Evolutionary conservation across 2,113 vertebrate genomes (phyloP), one percentile per base, ranked within the genome.

Genomic region (Acanthisitta chloris): DNA sequence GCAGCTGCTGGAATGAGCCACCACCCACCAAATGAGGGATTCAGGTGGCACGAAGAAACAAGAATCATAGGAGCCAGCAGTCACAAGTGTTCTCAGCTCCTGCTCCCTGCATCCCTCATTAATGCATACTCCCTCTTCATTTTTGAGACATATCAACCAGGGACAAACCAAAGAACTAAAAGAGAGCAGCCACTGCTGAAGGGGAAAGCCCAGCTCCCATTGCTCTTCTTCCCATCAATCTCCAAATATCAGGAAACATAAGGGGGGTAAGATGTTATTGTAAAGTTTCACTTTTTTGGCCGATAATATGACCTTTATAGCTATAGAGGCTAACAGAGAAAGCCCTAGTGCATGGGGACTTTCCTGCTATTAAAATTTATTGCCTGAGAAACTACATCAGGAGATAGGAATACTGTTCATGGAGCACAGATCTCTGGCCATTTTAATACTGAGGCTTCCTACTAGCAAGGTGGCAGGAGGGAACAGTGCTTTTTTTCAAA

Each of bases 181-280:
- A 21, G 66, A 76, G 10, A 46, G 40, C 17, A 76, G 34, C 24
- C 49, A 33, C 2, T 7, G 28, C 45, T 72, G n/a, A 82, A 81
- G 23, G 74, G 28, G 12, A 70, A 88, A 69, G 14, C 8, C 9
- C 71, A 57, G 18, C 4, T 82, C 48, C 13, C 25, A 36, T 8
- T 81, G n/a, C 8, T 84, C 8, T 15, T 66, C n/a, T 78, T 69
- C 10, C 15, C 31, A 51, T 31, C 24, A 52, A 20, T 43, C 91
- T 83, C 23, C 49, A 73, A 36, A 7, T 64, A 15, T 12, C 46
- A 14, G 7, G 51, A 84, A 73, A 59, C 5, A 26, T 16, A 71
- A n/a, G 2, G 14, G 4, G 12, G 6, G 8, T 20, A 65, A 57
- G 65, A 58, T 40, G 26, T 8, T 58, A 48, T 0, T 4, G 17